Base-by-base conservation (phyloP, 2,888 invertebrate genomes). In the Minunthozetes semirufus region DNA sequence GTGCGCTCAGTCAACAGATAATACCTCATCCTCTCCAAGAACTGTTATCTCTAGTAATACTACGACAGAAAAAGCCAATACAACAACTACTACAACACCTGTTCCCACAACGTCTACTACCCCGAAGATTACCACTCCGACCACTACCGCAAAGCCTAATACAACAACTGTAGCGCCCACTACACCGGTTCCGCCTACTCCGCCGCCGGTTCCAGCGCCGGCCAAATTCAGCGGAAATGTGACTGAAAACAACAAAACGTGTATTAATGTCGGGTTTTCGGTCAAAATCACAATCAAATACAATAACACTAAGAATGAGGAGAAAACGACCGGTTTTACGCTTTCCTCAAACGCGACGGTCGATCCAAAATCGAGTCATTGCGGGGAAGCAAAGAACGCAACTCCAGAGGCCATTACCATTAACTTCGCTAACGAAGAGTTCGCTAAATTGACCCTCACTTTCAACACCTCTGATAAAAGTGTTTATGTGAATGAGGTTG, bases 251-350 rank as follows among this genome's bases (percentile, higher is more conserved):
- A 80, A 81, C 74, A 85, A 85, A 11, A 76, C 33, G 1, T 88
- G 88, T 79, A 81, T 91, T 38, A 80, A 89, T 71, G 82, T 88
- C 13, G 84, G 88, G 82, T 88, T 90, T 85, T 88, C 89, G 0
- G 86, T 88, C 6, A 87, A 88, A 81, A 82, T 91, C 75, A 88
- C 87, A 78, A 81, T 91, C 72, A 84, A 84, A 48, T 76, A 72
- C 71, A 72, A 33, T 19, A 22, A 17, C 9, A 29, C 77, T 80
- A 82, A 11, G 82, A 81, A 71, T 84, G 84, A 78, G 82, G 81
- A 38, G 83, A 81, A 0, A 78, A 78, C 8, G 42, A 19, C 29
- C 27, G 46, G 74, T 13, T 53, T 74, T 11, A 48, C 38, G 8
- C 33, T 74, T 50, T 42, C 74, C 1, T 19, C 25, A 4, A 74